A percentile compares a stretch with the other conserved stretches of the same genome.
These are phyloP conservation scores for Riptortus pedestris DNA, from an alignment of 1,140 invertebrate species.

Conservation along the genomic window DNA sequence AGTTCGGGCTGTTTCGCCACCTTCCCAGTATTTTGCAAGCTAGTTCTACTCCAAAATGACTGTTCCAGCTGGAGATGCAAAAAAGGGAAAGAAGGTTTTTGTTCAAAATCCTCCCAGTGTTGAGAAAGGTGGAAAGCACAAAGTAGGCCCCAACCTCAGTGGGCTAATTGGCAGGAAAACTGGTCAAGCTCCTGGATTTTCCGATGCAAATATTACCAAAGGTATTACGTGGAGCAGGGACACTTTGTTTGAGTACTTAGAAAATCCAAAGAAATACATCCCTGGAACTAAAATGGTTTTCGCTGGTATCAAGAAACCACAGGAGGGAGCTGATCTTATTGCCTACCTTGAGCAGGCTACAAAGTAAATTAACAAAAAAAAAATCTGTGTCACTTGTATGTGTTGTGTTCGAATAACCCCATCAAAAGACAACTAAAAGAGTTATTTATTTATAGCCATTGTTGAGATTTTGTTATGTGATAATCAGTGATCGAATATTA, in stretches of 20 bases:
- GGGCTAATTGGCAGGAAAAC: constrained; percentile 92
- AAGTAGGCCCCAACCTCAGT: constrained; percentile 91
- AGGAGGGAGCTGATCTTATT: constrained; percentile 91
- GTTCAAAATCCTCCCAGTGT: constrained; percentile 89
- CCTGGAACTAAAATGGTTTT: constrained; percentile 99
- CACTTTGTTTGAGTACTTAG: constrained; percentile 89
- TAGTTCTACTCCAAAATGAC: constrained; percentile 54
- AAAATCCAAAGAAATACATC: constrained; percentile 99
- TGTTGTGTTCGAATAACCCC: constrained; percentile 8
- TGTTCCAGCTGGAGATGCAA: constrained; percentile 66
- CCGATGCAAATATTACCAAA: constrained; percentile 91
- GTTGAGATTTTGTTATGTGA: constrained; percentile 6
- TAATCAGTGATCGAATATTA: too few species aligned
- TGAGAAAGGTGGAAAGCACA: constrained; percentile 90
- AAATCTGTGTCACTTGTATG: too few species aligned
- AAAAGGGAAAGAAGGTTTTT: constrained; percentile 86
- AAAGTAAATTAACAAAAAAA: constrained; percentile 52
- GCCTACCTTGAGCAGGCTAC: constrained; percentile 78
- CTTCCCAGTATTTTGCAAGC: background rate
- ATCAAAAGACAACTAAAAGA: background rate
- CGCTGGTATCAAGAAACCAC: constrained; percentile 92
- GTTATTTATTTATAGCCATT: constrained; percentile 5
- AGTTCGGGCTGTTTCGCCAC: too few species aligned
- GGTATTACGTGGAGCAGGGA: constrained; percentile 93
- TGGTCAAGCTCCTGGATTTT: constrained; percentile 82